A percentile compares a stretch with the other conserved stretches of the same genome.
These are phyloP conservation scores for Cetonia aurata DNA, from an alignment of 2,888 invertebrate genomes.

Conservation along the genomic window DNA sequence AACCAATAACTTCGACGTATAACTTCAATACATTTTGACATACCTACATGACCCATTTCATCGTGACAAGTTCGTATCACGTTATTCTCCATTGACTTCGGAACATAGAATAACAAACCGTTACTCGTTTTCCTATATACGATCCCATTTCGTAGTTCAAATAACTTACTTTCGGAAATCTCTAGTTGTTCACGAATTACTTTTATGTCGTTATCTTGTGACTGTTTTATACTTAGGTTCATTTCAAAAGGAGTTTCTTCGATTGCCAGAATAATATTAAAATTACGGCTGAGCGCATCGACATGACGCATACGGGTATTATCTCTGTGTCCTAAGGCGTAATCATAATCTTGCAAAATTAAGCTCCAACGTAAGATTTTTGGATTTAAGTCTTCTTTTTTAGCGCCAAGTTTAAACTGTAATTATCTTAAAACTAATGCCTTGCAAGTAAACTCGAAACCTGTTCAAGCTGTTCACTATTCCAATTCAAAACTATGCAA, in stretches of 20 bases:
- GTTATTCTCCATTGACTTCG: slow-evolving; percentile 23
- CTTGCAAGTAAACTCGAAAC: too few species aligned
- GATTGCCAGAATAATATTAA: not conserved
- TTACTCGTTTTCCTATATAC: not conserved
- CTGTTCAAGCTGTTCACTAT: too few species aligned
- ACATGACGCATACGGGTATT: slow-evolving; percentile 26
- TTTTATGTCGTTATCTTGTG: not conserved
- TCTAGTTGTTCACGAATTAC: not conserved
- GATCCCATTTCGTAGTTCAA: not conserved
- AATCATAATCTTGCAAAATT: slow-evolving; percentile 53
- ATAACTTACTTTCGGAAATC: not conserved
- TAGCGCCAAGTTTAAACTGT: too few species aligned
- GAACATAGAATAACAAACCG: slow-evolving; percentile 40
- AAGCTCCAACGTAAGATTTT: too few species aligned
- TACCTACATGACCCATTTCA: not conserved
- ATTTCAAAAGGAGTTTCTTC: not conserved
- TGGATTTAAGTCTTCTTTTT: too few species aligned
- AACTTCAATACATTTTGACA: too few species aligned
- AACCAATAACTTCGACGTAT: too few species aligned
- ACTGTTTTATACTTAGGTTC: not conserved
- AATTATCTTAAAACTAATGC: too few species aligned
- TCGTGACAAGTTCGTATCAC: not conserved
- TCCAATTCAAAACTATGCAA: too few species aligned
- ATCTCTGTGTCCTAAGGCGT: slow-evolving; percentile 54
- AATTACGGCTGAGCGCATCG: slow-evolving; percentile 39